Conservation (phyloP, 2,888 invertebrate genomes). For the Aradus depressus region DNA sequence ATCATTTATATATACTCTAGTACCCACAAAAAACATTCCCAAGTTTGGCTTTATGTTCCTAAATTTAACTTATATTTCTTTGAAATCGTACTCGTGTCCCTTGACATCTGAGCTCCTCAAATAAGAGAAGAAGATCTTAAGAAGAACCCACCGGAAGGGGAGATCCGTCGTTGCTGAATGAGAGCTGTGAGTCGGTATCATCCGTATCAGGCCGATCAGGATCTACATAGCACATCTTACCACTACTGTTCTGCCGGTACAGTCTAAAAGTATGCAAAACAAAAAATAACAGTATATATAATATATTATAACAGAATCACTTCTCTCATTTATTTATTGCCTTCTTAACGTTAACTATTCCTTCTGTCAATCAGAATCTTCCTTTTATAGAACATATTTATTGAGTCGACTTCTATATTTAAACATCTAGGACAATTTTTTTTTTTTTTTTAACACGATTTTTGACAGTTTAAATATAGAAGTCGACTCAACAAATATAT, state of each 20-base stretch:
- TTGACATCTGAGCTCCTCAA: no score
- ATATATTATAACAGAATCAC: neutral
- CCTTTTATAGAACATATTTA: neutral
- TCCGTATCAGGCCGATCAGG: constrained; percentile 45
- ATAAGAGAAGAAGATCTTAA: neutral
- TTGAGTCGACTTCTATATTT: neutral
- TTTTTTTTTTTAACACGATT: no score
- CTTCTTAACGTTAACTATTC: neutral
- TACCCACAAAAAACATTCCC: neutral
- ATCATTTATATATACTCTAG: no score
- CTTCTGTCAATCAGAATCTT: neutral
- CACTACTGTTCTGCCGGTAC: constrained; percentile 39
- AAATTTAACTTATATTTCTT: constrained; percentile 3
- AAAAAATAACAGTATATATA: neutral
- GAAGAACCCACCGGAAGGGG: constrained; percentile 29
- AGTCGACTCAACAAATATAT: no score
- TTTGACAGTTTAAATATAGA: no score
- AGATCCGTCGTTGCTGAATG: constrained; percentile 65
- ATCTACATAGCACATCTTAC: constrained; percentile 31
- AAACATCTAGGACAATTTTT: no score
- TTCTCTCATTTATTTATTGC: neutral
- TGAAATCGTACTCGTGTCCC: neutral
- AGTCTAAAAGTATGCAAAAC: constrained; percentile 31
- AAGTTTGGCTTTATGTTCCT: no score
- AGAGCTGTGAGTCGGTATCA: constrained; percentile 63